Base-by-base conservation (phyloP, 1,140 invertebrate genomes). In the Bombus haemorrhoidalis region DNA sequence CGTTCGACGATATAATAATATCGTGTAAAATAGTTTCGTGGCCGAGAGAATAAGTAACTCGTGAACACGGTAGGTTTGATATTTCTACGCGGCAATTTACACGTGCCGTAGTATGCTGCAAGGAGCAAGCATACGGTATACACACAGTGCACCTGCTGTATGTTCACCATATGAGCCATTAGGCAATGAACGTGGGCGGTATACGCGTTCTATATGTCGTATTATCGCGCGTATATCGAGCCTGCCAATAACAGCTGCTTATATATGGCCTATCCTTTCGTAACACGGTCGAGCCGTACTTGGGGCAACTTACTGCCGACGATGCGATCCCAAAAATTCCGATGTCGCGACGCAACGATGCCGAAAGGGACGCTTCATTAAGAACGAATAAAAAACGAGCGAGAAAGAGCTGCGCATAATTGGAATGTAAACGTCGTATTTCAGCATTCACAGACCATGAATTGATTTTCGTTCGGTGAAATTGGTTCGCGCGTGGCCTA, bases 211-310 rank as follows among this genome's bases (percentile, higher is more conserved):
- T 90, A 87, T 91, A 89, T 71, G 76, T 86, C 79, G 81, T 90
- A 92, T 92, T 90, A 92, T 91, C 86, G 81, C 84, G 69, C 75
- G 83, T 89, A 89, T 89, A 90, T 87, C 86, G 83, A 79, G 34
- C 75, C 88, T 91, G 91, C 91, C 91, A 91, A 92, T 92, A 92
- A 85, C 91, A 92, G 83, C 86, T 76, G 85, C 83, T 81, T 85
- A 90, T 88, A 89, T 88, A 86, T 71, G 83, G 83, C 79, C 83
- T 87, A 91, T 89, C 89, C 90, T 91, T 92, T 92, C 78, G 83
- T 69, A 90, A 87, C 79, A 73, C 53, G 78, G 39, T 69, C 41
- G 22, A 47, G 8, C 77, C 74, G 57, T 91, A 89, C 86, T 85
- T 83, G 22, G 37, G 85, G 79, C 5, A 53, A 87, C 89, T 91